phyloP scores from a whole-genome alignment of 1,140 invertebrate genomes.

The Drosophila ercepeae region DNA sequence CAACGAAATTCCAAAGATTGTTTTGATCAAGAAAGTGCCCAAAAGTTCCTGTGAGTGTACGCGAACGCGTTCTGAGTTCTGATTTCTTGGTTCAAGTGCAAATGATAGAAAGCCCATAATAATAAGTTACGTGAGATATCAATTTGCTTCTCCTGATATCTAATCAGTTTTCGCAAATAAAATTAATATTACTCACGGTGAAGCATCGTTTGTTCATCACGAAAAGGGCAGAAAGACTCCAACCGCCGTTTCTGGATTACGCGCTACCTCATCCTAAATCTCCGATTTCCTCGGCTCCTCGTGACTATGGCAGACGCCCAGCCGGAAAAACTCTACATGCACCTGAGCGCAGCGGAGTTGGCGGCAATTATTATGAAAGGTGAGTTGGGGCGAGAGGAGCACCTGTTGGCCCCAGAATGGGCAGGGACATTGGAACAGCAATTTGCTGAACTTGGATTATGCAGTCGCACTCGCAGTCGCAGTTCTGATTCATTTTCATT shows the following conservation, averaged over 20 bases:
- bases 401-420: slow-evolving; percentile 40
- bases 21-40: slow-evolving; percentile 3
- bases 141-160: slow-evolving; percentile 18
- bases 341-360: slow-evolving; percentile 74
- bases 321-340: slow-evolving; percentile 72
- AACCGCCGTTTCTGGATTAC: slow-evolving; percentile 57
- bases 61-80: background rate
- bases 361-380: slow-evolving; percentile 81
- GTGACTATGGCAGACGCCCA: slow-evolving; percentile 47
- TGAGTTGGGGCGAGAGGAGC: slow-evolving; percentile 30
- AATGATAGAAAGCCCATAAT: slow-evolving; percentile 2
- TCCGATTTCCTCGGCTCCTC: background rate
- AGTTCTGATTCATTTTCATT: background rate
- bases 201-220: background rate
- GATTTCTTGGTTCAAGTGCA: slow-evolving; percentile 17
- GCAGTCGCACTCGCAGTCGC: no score
- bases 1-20: slow-evolving; percentile 7
- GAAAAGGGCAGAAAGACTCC: background rate
- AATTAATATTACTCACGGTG: slow-evolving; percentile 9
- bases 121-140: slow-evolving; percentile 27
- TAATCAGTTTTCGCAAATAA: slow-evolving; percentile 29
- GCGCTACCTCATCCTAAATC: slow-evolving; percentile 27
- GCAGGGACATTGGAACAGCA: background rate
- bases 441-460: background rate
- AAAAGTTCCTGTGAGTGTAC: slow-evolving; percentile 5